These are phyloP conservation scores for Parus major DNA, from an alignment of 2,113 vertebrate species.

Conservation along the genomic window DNA sequence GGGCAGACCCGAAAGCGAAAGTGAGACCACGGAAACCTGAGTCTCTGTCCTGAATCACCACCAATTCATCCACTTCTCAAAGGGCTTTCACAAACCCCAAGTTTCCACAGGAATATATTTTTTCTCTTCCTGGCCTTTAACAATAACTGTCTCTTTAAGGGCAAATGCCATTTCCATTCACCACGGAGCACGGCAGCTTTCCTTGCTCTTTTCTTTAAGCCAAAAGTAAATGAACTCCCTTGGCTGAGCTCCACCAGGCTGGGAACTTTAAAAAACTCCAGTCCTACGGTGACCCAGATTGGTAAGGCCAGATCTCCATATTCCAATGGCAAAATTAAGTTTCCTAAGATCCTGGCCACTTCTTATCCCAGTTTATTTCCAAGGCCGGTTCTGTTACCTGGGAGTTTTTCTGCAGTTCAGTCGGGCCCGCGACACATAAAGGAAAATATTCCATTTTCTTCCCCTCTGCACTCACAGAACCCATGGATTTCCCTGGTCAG, in stretches of 20 bases:
- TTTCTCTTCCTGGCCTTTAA: slow-evolving; percentile 13
- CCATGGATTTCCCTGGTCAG: not conserved
- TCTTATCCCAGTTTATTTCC: not conserved
- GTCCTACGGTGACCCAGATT: slow-evolving; percentile 49
- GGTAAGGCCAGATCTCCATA: not conserved
- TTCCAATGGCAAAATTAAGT: not conserved
- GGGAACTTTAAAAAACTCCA: slow-evolving; percentile 57
- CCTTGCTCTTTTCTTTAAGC: slow-evolving; percentile 59
- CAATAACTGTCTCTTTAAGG: slow-evolving; percentile 38
- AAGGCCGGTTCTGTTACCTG: not conserved
- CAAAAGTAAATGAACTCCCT: slow-evolving; percentile 64
- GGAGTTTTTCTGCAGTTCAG: not conserved
- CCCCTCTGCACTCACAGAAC: not conserved
- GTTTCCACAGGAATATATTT: slow-evolving; percentile 35
- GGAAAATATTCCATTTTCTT: not conserved
- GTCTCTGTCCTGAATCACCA: not conserved
- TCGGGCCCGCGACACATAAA: accelerated
- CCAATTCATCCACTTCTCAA: not conserved
- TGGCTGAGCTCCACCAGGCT: slow-evolving; percentile 44
- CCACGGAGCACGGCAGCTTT: slow-evolving; percentile 36
- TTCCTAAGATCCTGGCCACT: not conserved
- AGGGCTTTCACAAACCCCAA: not conserved
- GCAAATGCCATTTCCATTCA: slow-evolving; percentile 50
- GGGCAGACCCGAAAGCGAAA: not conserved
- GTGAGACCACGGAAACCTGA: not conserved